phyloP scores from a whole-genome alignment of 2,797 vertebrate species.

The Neoniphon sammara region DNA sequence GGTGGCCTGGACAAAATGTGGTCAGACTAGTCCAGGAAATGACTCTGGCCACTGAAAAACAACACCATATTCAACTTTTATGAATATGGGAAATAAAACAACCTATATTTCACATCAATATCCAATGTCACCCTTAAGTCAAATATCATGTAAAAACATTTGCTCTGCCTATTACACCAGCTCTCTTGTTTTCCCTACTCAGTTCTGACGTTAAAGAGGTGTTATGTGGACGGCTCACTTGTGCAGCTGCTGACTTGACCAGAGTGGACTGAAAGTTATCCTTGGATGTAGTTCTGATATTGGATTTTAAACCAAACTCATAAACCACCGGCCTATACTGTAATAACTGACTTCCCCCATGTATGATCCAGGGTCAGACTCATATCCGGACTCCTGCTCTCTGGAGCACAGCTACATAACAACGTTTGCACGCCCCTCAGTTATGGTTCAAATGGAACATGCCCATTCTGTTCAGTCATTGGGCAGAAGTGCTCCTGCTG shows the following conservation, averaged over 20 bases:
- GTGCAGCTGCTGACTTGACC: constrained; percentile 73
- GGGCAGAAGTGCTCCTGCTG: constrained; percentile 23
- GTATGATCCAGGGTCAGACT: constrained; percentile 77
- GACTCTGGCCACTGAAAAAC: constrained; percentile 48
- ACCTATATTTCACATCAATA: constrained; percentile 64
- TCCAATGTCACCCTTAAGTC: constrained; percentile 59
- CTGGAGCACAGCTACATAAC: constrained; percentile 67
- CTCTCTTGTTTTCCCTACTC: constrained; percentile 64
- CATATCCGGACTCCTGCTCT: constrained; percentile 82
- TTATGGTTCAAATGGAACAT: constrained; percentile 49
- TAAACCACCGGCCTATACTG: constrained; percentile 68
- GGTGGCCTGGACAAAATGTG: constrained; percentile 37
- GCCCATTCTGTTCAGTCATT: constrained; percentile 55
- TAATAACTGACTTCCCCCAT: constrained; percentile 78
- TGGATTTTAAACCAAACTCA: constrained; percentile 79
- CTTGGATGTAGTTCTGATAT: constrained; percentile 75
- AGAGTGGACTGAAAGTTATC: constrained; percentile 71
- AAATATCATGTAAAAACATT: constrained; percentile 69
- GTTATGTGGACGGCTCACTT: constrained; percentile 70
- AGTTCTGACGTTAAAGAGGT: constrained; percentile 76
- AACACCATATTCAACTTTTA: constrained; percentile 47
- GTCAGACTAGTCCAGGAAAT: constrained; percentile 53
- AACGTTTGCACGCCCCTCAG: constrained; percentile 56
- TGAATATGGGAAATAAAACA: constrained; percentile 62
- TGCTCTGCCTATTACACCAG: constrained; percentile 61